Evolutionary conservation across 2,797 vertebrate species (phyloP).

Genomic region (Amblyopsis hoosieri): DNA sequence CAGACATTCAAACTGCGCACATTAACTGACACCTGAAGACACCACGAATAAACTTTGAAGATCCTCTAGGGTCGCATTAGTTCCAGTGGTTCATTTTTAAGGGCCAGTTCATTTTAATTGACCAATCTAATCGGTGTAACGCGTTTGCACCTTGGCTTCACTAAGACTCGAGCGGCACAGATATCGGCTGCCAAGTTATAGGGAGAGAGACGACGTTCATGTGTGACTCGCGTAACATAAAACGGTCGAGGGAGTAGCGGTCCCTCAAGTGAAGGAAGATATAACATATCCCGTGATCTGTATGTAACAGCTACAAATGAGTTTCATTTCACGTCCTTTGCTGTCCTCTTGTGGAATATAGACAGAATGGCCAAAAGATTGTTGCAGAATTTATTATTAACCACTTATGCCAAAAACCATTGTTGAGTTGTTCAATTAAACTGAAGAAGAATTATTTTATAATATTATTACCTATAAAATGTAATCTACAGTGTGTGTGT

Average conservation of each 20-base stretch:
- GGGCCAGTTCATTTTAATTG: slow-evolving; percentile 42
- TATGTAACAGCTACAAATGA: too few relatives aligned
- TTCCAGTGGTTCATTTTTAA: slow-evolving; percentile 25
- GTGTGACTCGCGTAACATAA: slow-evolving; percentile 32
- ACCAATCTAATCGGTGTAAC: neutral
- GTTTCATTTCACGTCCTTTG: slow-evolving; percentile 55
- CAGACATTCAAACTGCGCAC: too few relatives aligned
- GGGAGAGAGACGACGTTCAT: slow-evolving; percentile 24
- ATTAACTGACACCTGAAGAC: neutral
- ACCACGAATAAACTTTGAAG: slow-evolving; percentile 50
- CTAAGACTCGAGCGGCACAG: slow-evolving; percentile 2
- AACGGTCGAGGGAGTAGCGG: slow-evolving; percentile 6
- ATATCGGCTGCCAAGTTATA: slow-evolving; percentile 11
- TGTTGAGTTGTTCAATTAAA: too few relatives aligned
- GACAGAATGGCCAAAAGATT: neutral
- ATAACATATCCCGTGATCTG: too few relatives aligned
- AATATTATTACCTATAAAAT: too few relatives aligned
- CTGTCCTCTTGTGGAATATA: slow-evolving; percentile 52
- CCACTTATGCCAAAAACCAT: too few relatives aligned
- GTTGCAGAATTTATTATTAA: too few relatives aligned
- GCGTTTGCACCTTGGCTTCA: slow-evolving; percentile 4
- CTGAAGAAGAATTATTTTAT: too few relatives aligned
- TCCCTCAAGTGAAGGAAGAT: too few relatives aligned
- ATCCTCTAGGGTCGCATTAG: slow-evolving; percentile 18
- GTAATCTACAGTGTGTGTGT: too few relatives aligned